Percentiles rank a stretch among this genome's conserved stretches.
These are phyloP conservation scores for Pluvianellus socialis DNA, from an alignment of 2,113 vertebrate genomes.

Conservation along the genomic window DNA sequence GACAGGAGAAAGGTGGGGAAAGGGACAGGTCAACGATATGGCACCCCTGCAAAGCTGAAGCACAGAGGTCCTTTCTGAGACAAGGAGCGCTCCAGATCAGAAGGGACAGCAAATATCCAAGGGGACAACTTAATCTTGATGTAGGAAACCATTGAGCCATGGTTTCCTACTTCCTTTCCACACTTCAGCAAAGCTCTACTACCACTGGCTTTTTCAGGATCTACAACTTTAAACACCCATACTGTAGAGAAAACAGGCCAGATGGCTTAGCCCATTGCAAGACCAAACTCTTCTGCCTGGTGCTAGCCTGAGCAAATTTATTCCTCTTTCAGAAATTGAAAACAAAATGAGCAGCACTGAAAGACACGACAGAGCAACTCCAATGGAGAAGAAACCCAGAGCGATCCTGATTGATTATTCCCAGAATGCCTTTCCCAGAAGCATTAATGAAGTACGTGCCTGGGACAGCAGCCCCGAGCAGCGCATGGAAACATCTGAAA, in stretches of 20 bases:
- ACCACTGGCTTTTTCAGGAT: background rate
- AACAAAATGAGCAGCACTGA: background rate
- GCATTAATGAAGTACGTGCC: background rate
- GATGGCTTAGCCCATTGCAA: background rate
- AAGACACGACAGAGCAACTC: background rate
- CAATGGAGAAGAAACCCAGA: background rate
- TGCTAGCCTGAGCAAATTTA: background rate
- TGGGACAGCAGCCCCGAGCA: constrained; percentile 2
- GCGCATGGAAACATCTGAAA: background rate
- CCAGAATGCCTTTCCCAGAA: background rate
- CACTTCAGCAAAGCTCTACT: background rate
- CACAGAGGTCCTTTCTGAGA: background rate
- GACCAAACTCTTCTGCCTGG: background rate
- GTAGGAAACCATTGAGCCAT: background rate
- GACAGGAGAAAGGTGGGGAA: background rate
- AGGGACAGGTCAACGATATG: accelerated
- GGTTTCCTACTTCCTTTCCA: background rate
- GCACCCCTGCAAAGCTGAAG: background rate
- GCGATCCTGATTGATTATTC: background rate
- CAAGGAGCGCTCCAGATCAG: background rate
- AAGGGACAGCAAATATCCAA: background rate
- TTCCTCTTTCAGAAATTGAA: background rate
- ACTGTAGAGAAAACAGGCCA: background rate
- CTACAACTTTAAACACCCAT: background rate
- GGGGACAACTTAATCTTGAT: background rate